Base-by-base conservation (phyloP, 2,797 vertebrate genomes). In the Sylvilagus floridanus region DNA sequence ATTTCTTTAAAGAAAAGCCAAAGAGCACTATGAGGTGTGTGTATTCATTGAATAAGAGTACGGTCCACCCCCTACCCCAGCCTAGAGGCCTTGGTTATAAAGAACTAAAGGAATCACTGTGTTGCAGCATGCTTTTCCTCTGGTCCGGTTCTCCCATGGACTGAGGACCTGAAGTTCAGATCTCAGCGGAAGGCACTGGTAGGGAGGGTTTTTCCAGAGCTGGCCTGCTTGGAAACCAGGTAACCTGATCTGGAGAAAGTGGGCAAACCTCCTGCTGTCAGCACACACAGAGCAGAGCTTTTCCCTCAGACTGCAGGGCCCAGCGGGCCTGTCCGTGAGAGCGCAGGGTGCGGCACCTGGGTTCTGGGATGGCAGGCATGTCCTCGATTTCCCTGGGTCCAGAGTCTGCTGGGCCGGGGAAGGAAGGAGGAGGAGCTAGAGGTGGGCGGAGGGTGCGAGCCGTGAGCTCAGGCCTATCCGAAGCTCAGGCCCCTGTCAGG, bases 31-130 rank as follows among this genome's bases (percentile, higher is more conserved):
- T 89, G 96, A 97, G 78, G 83, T 81, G 82, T 81, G 82, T 87
- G 92, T 93, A 97, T 97, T 97, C 95, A 95, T 90, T 93, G 81
- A 93, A 57, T 69, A 72, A 37, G 71, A 93, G 96, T 95, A 82
- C 22, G n/a, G 96, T 95, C 94, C 76, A 94, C 78, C 22, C 57
- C 35, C 30, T 57, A 28, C 32, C 60, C 66, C 30, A 71, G 54
- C 28, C 68, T 72, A 82, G 72, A 96, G 91, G 79, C 71, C 42
- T 79, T 94, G 93, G 72, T 85, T 96, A 86, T 91, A 96, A 95
- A 95, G 91, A 96, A 92, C 88, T 91, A 91, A 96, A 72, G 89
- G 84, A 96, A 93, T 89, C 69, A 91, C 81, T 91, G 89, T 93
- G 78, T 89, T 77, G 84, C 30, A 77, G 79, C 68, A 28, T 88